These are phyloP conservation scores for Poecilia gillii DNA, from an alignment of 2,797 vertebrate species.

Conservation along the genomic window DNA sequence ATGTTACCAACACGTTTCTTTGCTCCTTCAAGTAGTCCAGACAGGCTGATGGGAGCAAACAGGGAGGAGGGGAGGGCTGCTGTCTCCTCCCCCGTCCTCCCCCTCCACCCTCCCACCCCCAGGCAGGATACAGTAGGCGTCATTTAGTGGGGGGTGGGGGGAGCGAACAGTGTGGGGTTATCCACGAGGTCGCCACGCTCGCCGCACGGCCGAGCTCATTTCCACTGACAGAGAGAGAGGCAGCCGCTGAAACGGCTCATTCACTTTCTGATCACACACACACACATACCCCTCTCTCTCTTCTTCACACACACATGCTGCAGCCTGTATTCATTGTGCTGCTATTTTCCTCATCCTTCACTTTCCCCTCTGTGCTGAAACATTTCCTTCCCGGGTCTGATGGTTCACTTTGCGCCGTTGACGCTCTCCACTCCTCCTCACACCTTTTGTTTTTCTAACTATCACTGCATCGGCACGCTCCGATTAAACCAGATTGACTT, in stretches of 20 bases:
- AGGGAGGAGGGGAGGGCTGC: neutral
- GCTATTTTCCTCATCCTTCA: conserved; percentile 51
- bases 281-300: conserved; percentile 14
- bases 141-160: conserved; percentile 65
- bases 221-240: conserved; percentile 63
- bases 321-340: conserved; percentile 40
- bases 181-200: conserved; percentile 77
- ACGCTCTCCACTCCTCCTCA: conserved; percentile 22
- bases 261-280: conserved; percentile 78
- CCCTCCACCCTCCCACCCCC: conserved; percentile 32
- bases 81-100: conserved; percentile 18
- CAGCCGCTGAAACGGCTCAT: conserved; percentile 77
- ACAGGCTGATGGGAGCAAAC: conserved; percentile 18
- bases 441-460: conserved; percentile 10
- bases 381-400: conserved; percentile 52
- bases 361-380: conserved; percentile 51
- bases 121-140: conserved; percentile 70
- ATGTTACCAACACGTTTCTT: conserved; percentile 24
- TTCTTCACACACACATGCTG: conserved; percentile 25
- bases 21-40: conserved; percentile 20
- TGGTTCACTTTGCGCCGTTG: conserved; percentile 41
- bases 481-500: conserved; percentile 3
- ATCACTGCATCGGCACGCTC: neutral
- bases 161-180: conserved; percentile 68
- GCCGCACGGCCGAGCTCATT: conserved; percentile 81